Conservation (phyloP, 2,888 invertebrate species). For the Eristalis arbustorum region DNA sequence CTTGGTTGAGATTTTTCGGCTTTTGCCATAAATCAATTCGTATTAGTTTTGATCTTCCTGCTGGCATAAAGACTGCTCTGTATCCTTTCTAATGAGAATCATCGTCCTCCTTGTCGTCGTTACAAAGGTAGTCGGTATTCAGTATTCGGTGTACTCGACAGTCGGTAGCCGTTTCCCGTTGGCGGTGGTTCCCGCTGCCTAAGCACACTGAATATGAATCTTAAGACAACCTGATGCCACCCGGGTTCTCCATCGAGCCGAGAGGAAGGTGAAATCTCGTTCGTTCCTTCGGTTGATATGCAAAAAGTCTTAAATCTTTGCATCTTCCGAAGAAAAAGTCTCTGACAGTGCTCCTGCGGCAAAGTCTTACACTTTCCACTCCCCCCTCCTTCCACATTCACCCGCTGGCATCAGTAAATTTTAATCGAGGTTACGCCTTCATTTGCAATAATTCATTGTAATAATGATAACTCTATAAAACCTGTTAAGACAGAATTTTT, state of each 20-base stretch:
- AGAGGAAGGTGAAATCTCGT: not conserved
- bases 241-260: not conserved
- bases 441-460: conserved; percentile 71
- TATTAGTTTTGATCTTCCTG: conserved; percentile 70
- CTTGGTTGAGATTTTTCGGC: conserved; percentile 67
- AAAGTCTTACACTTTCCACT: not conserved
- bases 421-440: conserved; percentile 70
- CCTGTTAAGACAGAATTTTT: conserved; percentile 71
- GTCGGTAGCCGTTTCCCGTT: not conserved
- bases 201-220: conserved; percentile 18
- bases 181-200: conserved; percentile 12
- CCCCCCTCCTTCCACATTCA: not conserved
- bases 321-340: conserved; percentile 53
- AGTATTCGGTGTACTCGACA: not conserved
- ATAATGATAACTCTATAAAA: conserved; percentile 71
- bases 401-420: conserved; percentile 51
- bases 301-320: conserved; percentile 69
- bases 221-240: conserved; percentile 46
- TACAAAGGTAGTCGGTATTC: not conserved
- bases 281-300: conserved; percentile 53
- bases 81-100: conserved; percentile 69
- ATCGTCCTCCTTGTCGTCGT: conserved; percentile 33
- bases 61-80: conserved; percentile 69
- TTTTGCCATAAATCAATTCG: conserved; percentile 70
- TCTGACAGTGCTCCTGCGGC: conserved; percentile 57